These are phyloP conservation scores for Lagopus leucura DNA, from an alignment of 2,113 vertebrate species.

Conservation along the genomic window DNA sequence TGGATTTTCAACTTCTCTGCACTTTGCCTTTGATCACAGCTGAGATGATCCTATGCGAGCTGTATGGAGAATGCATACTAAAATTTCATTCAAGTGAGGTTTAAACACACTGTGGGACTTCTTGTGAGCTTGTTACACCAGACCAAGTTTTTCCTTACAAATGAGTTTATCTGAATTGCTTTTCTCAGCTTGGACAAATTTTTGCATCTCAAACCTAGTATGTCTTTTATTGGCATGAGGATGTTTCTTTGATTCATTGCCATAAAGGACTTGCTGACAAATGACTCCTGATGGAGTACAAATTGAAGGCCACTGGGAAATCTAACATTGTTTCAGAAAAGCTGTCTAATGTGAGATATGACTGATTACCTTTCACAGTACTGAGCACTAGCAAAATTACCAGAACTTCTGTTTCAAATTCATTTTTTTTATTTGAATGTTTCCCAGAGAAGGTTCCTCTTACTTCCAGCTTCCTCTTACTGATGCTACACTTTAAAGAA, in stretches of 20 bases:
- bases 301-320: slow-evolving; percentile 62
- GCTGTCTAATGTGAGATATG: slow-evolving; percentile 51
- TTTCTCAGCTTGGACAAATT: neutral
- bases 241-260: slow-evolving; percentile 34
- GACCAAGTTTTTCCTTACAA: neutral
- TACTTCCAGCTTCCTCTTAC: neutral
- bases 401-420: neutral
- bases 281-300: slow-evolving; percentile 29
- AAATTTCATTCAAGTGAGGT: neutral
- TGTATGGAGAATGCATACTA: neutral
- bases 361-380: slow-evolving; percentile 23
- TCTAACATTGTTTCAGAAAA: slow-evolving; percentile 10
- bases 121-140: neutral
- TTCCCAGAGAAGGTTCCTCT: neutral
- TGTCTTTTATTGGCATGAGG: neutral
- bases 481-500: neutral
- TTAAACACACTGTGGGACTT: neutral
- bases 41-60: fast-evolving
- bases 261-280: slow-evolving; percentile 58
- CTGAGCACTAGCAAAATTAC: neutral
- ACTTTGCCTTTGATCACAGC: neutral
- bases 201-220: slow-evolving; percentile 22
- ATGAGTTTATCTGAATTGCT: neutral
- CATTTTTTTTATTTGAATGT: neutral
- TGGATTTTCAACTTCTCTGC: neutral